phyloP scores from a whole-genome alignment of 2,797 vertebrate genomes.

The Cynodonichthys magdalenae region DNA sequence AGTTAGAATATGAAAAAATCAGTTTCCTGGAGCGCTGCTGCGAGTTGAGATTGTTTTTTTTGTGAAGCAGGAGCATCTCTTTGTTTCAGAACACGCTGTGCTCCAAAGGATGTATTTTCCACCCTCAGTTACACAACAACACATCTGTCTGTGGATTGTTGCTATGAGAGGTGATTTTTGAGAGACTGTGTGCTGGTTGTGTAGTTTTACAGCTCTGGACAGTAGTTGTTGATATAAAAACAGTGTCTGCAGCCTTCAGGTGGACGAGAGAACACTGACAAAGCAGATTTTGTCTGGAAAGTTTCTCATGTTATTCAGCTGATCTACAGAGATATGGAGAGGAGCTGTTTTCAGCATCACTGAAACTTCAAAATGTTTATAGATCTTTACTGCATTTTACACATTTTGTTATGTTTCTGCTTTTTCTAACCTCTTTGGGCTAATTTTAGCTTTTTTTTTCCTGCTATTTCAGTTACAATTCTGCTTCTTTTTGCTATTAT shows the following conservation, averaged over 20 bases:
- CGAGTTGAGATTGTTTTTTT: background rate
- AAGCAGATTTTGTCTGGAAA: constrained; percentile 34
- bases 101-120: background rate
- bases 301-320: constrained; percentile 3
- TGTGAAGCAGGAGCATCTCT: background rate
- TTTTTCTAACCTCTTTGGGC: no score
- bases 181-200: background rate
- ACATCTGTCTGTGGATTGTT: background rate
- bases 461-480: no score
- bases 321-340: constrained; percentile 17
- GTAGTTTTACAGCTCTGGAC: constrained; percentile 22
- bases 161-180: constrained; percentile 12
- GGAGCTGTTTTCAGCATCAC: no score
- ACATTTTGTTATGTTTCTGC: no score
- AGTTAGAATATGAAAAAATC: background rate
- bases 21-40: background rate
- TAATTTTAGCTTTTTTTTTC: no score
- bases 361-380: no score
- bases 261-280: constrained; percentile 50
- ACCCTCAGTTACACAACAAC: background rate
- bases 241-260: constrained; percentile 27
- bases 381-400: no score
- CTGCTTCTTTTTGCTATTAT: no score
- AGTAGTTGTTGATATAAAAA: constrained; percentile 43
- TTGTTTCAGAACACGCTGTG: background rate